Conservation (phyloP, 1,140 invertebrate species). For the Ladona fulva region DNA sequence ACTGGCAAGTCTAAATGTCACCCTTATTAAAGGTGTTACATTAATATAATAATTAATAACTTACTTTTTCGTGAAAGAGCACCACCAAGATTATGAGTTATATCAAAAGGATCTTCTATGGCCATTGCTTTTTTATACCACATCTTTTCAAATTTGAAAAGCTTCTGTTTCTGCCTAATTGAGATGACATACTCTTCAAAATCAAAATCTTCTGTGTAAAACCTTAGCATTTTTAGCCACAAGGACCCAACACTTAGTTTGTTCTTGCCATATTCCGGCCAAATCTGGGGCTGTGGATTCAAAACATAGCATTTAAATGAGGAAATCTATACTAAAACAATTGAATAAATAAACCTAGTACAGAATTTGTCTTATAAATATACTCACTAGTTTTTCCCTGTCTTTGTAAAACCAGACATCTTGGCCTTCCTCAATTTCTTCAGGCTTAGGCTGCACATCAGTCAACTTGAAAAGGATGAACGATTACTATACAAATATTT, state of each 20-base stretch:
- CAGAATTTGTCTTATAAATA: neutral
- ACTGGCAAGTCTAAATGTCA: too few species aligned
- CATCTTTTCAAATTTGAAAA: constrained; percentile 46
- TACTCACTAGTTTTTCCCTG: constrained; percentile 17
- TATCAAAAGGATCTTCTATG: constrained; percentile 56
- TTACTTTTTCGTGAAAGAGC: constrained; percentile 49
- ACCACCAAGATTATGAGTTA: constrained; percentile 48
- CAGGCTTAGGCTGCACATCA: constrained; percentile 21
- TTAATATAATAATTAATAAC: constrained; percentile 23
- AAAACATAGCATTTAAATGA: neutral
- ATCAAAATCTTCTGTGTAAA: constrained; percentile 49
- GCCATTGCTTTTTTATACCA: constrained; percentile 48
- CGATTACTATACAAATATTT: constrained; percentile 11
- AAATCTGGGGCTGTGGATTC: constrained; percentile 24
- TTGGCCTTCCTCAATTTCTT: constrained; percentile 38
- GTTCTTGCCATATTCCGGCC: constrained; percentile 34
- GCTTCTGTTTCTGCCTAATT: constrained; percentile 39
- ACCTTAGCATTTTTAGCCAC: constrained; percentile 41
- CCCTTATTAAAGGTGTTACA: too few species aligned
- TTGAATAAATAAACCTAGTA: neutral
- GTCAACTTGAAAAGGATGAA: neutral
- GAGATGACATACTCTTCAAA: constrained; percentile 44
- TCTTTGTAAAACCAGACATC: constrained; percentile 43
- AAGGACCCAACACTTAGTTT: constrained; percentile 33
- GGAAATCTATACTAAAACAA: neutral